Percentiles rank a stretch among this genome's conserved stretches.
phyloP scores from a whole-genome alignment of 2,113 vertebrate genomes.

The Trochalopteron elliotii region DNA sequence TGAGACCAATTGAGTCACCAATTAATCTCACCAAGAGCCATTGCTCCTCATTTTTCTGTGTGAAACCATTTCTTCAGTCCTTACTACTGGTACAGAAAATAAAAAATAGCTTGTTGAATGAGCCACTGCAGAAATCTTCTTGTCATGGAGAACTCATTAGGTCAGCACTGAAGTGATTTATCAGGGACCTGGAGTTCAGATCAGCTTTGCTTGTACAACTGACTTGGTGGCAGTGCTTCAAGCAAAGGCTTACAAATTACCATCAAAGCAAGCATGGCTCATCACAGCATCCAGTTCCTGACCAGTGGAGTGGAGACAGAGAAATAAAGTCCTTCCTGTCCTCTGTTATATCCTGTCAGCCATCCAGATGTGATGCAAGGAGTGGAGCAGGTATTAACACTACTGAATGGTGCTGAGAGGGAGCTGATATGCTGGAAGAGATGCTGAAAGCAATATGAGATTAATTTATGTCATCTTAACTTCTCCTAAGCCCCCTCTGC shows the following conservation, averaged over 20 bases:
- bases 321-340: slow-evolving; percentile 25
- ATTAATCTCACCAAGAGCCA: slow-evolving; percentile 32
- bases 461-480: not conserved
- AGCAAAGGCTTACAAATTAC: slow-evolving; percentile 37
- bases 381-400: slow-evolving; percentile 3
- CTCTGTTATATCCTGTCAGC: slow-evolving; percentile 20
- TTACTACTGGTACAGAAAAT: slow-evolving; percentile 8
- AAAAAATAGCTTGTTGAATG: slow-evolving; percentile 53
- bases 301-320: slow-evolving; percentile 7
- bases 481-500: not conserved
- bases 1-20: not conserved
- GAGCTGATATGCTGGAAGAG: not conserved
- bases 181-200: slow-evolving; percentile 52
- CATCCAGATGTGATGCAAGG: slow-evolving; percentile 21
- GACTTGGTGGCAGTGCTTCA: slow-evolving; percentile 9
- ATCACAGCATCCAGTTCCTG: not conserved
- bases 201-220: slow-evolving; percentile 15
- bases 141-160: slow-evolving; percentile 60
- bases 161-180: slow-evolving; percentile 61
- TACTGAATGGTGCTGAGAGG: not conserved
- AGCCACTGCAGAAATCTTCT: slow-evolving; percentile 43
- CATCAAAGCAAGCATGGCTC: slow-evolving; percentile 16
- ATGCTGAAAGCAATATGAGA: not conserved
- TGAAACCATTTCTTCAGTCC: not conserved
- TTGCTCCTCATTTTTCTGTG: not conserved